phyloP scores from a whole-genome alignment of 2,888 invertebrate species.

The Podotricha telesiphe region DNA sequence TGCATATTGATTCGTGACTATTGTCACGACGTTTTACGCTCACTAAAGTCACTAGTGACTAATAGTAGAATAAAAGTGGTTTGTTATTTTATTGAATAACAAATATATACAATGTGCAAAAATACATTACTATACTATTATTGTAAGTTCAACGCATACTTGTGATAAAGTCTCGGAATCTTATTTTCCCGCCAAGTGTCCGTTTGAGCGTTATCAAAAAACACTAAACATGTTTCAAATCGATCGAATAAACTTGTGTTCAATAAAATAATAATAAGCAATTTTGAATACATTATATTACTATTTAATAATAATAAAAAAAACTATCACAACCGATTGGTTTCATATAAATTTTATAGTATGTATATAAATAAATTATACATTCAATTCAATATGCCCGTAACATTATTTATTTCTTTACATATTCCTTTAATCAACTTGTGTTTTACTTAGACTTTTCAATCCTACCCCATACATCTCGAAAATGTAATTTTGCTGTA shows the following conservation, averaged over 20 bases:
- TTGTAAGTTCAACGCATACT: background rate
- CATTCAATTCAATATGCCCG: background rate
- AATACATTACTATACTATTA: background rate
- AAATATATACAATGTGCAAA: too few species aligned
- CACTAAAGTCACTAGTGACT: too few species aligned
- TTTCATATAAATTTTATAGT: background rate
- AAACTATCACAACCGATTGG: background rate
- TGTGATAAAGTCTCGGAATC: background rate
- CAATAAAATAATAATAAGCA: background rate
- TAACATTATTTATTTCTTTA: background rate
- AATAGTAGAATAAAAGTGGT: too few species aligned
- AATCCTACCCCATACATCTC: constrained; percentile 2
- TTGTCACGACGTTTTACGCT: constrained; percentile 58
- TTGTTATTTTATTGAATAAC: too few species aligned
- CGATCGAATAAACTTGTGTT: background rate
- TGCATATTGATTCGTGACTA: constrained; percentile 49
- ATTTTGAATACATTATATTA: background rate
- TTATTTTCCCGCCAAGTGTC: constrained; percentile 2
- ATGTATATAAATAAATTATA: background rate
- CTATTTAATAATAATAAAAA: background rate
- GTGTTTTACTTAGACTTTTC: background rate
- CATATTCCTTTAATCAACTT: background rate
- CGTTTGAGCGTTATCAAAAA: background rate
- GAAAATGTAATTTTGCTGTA: background rate
- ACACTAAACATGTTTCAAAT: background rate